Evolutionary conservation across 2,888 invertebrate genomes (phyloP), one percentile per base, ranked within the genome.

Genomic region (Calliopum simillimum): DNA sequence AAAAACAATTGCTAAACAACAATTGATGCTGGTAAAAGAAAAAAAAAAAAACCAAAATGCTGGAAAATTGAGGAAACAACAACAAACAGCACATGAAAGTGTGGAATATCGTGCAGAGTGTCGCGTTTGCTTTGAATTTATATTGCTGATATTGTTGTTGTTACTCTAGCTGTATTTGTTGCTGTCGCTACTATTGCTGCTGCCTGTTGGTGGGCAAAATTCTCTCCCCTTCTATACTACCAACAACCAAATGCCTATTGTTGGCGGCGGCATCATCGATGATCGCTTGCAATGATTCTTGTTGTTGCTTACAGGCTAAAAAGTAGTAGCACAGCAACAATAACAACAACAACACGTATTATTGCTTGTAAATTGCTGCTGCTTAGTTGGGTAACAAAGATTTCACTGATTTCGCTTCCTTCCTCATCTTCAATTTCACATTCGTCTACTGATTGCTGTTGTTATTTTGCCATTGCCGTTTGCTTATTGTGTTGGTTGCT

Each of bases 361-460:
- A 74, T 70, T 63, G 70, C 72, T 72, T 72, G 72, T 70, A 72
- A 74, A 74, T 72, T 74, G 74, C 70, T 74, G 74, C 70, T 72
- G 74, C 72, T 74, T 69, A 70, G 66, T 65, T 66, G 64, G 65
- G 16, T 6, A 23, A 47, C 8, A n/a, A 21, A 53, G 33, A 46
- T 73, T 74, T 73, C 68, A 66, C 71, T 61, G 62, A 73, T 73
- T 59, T 66, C 69, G 53, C 43, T 56, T 51, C 46, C 68, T 12
- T 46, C 67, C 69, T 59, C 71, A 68, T 70, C 65, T 67, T 71
- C 67, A 70, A 71, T 46, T 69, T 70, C 71, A 62, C 67, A 71
- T 70, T 73, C 72, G 69, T 61, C 71, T 70, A 67, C 23, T 64
- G 61, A 61, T 66, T 68, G 55, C 55, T 62, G 64, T n/a, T 41